A percentile compares a stretch with the other conserved stretches of the same genome.
Evolutionary conservation across 2,888 invertebrate species (phyloP).

Genomic region (Eupithecia centaureata): DNA sequence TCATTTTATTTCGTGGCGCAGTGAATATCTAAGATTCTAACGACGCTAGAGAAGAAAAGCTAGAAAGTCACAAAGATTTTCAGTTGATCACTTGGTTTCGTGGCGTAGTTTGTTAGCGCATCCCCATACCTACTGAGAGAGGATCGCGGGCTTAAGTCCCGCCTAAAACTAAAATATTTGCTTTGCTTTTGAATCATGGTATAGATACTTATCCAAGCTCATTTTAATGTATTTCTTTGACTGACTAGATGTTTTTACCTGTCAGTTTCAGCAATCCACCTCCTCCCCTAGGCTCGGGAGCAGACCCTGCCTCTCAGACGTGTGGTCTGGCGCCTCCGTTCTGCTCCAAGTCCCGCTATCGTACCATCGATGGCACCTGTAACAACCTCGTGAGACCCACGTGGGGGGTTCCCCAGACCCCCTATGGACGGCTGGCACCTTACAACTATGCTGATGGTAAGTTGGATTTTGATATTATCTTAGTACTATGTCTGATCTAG

Average conservation of each 20-base stretch:
- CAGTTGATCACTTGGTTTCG: too few relatives aligned
- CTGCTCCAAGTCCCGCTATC: slow-evolving; percentile 86
- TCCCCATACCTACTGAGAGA: too few relatives aligned
- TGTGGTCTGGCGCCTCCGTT: slow-evolving; percentile 78
- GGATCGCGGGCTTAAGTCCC: too few relatives aligned
- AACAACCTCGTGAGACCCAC: slow-evolving; percentile 94
- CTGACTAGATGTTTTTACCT: slow-evolving; percentile 13
- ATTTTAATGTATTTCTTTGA: neutral
- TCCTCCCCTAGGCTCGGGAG: slow-evolving; percentile 67
- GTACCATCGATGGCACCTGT: slow-evolving; percentile 94
- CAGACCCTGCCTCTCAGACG: slow-evolving; percentile 74
- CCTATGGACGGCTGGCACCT: slow-evolving; percentile 86
- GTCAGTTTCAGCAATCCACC: slow-evolving; percentile 76
- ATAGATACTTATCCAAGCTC: neutral
- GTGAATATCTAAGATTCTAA: too few relatives aligned
- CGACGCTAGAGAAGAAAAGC: too few relatives aligned
- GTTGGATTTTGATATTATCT: slow-evolving; percentile 38
- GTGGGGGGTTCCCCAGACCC: slow-evolving; percentile 91
- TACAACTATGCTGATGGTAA: slow-evolving; percentile 88
- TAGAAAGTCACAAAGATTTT: too few relatives aligned
- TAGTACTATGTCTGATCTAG: too few relatives aligned
- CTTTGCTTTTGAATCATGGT: too few relatives aligned
- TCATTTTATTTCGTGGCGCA: too few relatives aligned
- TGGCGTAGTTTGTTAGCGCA: too few relatives aligned
- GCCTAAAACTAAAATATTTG: too few relatives aligned